Evolutionary conservation across 2,888 invertebrate genomes (phyloP).

Genomic region (Apotomis turbidana): DNA sequence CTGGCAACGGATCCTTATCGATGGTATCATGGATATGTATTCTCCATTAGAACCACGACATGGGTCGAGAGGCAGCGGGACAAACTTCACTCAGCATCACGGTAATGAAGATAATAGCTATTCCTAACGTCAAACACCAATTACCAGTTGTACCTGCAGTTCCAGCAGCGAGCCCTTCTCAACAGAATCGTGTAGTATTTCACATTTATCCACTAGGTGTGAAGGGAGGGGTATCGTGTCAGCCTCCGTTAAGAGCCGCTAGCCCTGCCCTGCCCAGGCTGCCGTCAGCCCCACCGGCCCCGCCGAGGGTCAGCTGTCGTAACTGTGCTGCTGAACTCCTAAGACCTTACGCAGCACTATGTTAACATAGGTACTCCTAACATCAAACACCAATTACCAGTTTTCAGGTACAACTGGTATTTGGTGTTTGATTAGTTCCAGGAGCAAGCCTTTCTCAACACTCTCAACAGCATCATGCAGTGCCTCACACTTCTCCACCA

Average conservation of each 20-base stretch:
- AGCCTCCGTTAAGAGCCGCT: conserved; percentile 67
- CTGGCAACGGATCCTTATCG: conserved; percentile 69
- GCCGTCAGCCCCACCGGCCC: conserved; percentile 53
- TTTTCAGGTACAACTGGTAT: conserved; percentile 47
- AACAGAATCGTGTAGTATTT: conserved; percentile 90
- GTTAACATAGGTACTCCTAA: neutral
- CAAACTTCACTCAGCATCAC: too few species aligned
- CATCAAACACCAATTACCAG: conserved; percentile 50
- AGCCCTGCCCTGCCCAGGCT: conserved; percentile 78
- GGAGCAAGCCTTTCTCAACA: conserved; percentile 88
- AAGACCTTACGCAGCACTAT: conserved; percentile 51
- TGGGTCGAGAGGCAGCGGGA: too few species aligned
- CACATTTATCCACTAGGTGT: conserved; percentile 88
- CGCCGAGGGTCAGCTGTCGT: conserved; percentile 72
- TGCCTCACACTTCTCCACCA: conserved; percentile 90
- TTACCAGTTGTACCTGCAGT: conserved; percentile 80
- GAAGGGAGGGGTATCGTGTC: conserved; percentile 63
- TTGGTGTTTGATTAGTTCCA: conserved; percentile 63
- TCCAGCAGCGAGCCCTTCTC: conserved; percentile 88
- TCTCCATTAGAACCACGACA: too few species aligned
- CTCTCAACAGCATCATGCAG: conserved; percentile 90
- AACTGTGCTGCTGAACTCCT: conserved; percentile 67
- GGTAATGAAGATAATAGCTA: too few species aligned
- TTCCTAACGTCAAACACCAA: neutral
- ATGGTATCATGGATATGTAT: too few species aligned